These are phyloP conservation scores for Lampris incognitus DNA, from an alignment of 2,113 vertebrate species.

Conservation along the genomic window DNA sequence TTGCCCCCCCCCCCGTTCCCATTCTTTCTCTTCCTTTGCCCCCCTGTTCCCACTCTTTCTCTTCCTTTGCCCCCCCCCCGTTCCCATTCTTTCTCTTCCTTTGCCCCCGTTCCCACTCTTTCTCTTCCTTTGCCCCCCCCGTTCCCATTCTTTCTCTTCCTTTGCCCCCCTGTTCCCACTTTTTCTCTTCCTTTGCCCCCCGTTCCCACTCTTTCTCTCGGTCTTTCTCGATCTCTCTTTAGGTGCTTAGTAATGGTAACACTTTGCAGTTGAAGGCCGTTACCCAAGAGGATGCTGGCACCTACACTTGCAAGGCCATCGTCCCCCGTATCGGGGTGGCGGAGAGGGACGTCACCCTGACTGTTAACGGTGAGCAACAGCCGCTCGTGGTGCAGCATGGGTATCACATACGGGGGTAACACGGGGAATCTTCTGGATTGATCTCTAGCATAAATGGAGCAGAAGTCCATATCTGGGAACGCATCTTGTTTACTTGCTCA, in stretches of 20 bases:
- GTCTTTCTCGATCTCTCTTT: conserved; percentile 48
- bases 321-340: conserved; percentile 85
- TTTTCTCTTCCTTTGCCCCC: too few relatives aligned
- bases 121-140: too few relatives aligned
- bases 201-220: conserved; percentile 25
- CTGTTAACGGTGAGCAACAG: conserved; percentile 86
- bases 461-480: not conserved
- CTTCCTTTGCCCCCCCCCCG: too few relatives aligned
- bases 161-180: too few relatives aligned
- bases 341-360: conserved; percentile 86
- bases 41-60: too few relatives aligned
- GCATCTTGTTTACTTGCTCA: not conserved
- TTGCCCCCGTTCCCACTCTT: not conserved
- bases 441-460: not conserved
- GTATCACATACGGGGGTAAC: not conserved
- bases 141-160: too few relatives aligned
- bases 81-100: conserved; percentile 22
- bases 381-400: not conserved
- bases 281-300: conserved; percentile 87
- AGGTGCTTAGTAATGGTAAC: conserved; percentile 91
- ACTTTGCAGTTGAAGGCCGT: conserved; percentile 87
- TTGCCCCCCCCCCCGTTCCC: too few relatives aligned
- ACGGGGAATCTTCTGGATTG: not conserved
- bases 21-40: too few relatives aligned
- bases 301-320: conserved; percentile 90